Evolutionary conservation across 2,888 invertebrate species (phyloP).

Genomic region (Zaprionus bogoriensis): DNA sequence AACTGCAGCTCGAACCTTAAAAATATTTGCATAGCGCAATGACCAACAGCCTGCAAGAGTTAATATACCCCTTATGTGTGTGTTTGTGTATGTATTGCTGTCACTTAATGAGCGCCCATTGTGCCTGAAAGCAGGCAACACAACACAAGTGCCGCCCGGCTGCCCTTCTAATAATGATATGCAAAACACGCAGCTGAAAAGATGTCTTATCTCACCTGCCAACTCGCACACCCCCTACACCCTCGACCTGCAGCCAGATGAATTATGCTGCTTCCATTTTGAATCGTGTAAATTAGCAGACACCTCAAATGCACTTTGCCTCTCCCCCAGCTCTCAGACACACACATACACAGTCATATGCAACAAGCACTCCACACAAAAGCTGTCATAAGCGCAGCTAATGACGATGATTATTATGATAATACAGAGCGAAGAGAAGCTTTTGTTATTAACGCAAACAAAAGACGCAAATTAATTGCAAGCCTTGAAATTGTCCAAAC

Average conservation of each 20-base stretch:
- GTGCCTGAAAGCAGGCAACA: conserved; percentile 20
- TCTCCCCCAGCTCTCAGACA: neutral
- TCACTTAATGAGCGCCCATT: conserved; percentile 48
- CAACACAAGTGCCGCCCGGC: neutral
- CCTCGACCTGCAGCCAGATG: neutral
- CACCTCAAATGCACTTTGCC: conserved; percentile 32
- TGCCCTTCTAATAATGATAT: conserved; percentile 28
- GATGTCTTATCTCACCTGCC: neutral
- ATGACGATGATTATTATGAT: conserved; percentile 17
- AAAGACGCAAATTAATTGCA: conserved; percentile 47
- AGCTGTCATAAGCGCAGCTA: conserved; percentile 45
- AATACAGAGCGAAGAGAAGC: neutral
- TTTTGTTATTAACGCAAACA: conserved; percentile 22
- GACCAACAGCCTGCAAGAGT: neutral
- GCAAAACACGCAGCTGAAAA: conserved; percentile 24
- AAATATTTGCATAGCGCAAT: neutral
- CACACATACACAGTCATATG: neutral
- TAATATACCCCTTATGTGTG: neutral
- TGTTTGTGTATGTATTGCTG: neutral
- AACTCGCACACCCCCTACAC: neutral
- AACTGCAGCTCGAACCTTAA: neutral
- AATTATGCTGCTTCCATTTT: conserved; percentile 41
- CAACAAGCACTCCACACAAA: conserved; percentile 10
- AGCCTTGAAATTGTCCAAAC: conserved; percentile 55
- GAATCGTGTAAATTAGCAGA: conserved; percentile 65